phyloP scores from a whole-genome alignment of 1,140 invertebrate genomes.

The Zaprionus africanus region DNA sequence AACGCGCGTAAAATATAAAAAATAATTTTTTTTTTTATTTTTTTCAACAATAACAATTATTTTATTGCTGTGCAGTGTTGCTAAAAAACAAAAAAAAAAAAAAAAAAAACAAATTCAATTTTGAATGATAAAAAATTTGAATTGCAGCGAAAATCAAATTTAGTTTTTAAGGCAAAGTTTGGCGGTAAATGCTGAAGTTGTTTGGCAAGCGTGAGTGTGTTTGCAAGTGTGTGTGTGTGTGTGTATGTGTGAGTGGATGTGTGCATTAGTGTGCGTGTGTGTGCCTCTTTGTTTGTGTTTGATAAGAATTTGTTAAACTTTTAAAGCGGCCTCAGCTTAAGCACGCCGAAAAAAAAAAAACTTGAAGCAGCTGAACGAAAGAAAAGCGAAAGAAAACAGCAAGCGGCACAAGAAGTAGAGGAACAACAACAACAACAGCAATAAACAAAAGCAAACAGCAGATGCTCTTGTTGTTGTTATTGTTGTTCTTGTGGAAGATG shows the following conservation, averaged over 20 bases:
- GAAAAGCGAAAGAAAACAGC: constrained; percentile 30
- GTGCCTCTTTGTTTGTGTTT: constrained; percentile 21
- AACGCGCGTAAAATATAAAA: constrained; percentile 30
- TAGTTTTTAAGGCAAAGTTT: constrained; percentile 29
- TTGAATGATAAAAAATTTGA: constrained; percentile 25
- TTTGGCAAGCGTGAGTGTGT: constrained; percentile 3
- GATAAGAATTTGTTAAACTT: constrained; percentile 8
- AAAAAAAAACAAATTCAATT: constrained; percentile 13
- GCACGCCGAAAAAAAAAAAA: not conserved
- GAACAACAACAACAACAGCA: constrained; percentile 21
- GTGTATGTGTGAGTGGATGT: constrained; percentile 10
- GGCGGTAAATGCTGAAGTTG: constrained; percentile 31
- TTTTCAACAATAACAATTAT: constrained; percentile 42
- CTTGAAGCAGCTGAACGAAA: constrained; percentile 2
- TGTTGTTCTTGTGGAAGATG: not conserved
- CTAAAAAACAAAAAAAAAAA: constrained; percentile 11
- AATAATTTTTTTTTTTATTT: constrained; percentile 11
- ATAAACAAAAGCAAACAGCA: not conserved
- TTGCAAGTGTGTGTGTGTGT: constrained; percentile 28
- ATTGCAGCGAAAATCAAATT: not conserved
- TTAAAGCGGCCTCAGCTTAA: constrained; percentile 1
- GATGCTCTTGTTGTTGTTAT: constrained; percentile 7
- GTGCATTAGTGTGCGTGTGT: constrained; percentile 1
- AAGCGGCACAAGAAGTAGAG: constrained; percentile 16
- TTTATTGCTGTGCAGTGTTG: constrained; percentile 38